Percentiles rank a stretch among this genome's conserved stretches.
These are phyloP conservation scores for Drosophila saltans DNA, from an alignment of 1,140 invertebrate species.

Conservation along the genomic window DNA sequence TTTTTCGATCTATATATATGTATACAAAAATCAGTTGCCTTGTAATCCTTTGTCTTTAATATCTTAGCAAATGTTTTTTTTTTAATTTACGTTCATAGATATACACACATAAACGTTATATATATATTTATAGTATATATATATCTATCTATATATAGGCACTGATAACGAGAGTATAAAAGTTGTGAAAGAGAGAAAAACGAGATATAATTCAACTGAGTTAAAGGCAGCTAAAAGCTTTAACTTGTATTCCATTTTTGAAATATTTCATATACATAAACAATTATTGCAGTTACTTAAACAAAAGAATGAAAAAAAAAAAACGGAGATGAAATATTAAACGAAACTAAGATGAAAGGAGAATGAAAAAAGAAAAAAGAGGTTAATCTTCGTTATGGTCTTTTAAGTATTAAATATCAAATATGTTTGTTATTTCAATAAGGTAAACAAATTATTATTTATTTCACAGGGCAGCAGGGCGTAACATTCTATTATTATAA, in stretches of 20 bases:
- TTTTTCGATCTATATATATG: neutral
- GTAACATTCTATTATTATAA: slow-evolving; percentile 19
- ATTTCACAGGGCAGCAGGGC: slow-evolving; percentile 27
- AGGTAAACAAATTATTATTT: slow-evolving; percentile 77
- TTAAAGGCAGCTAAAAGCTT: slow-evolving; percentile 56
- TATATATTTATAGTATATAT: neutral
- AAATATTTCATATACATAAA: slow-evolving; percentile 38
- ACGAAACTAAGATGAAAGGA: neutral
- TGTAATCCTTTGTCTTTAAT: slow-evolving; percentile 6
- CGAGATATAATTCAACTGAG: slow-evolving; percentile 22
- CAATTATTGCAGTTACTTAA: slow-evolving; percentile 62
- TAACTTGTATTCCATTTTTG: slow-evolving; percentile 70
- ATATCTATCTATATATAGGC: neutral
- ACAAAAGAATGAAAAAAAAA: slow-evolving; percentile 22
- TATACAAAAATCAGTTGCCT: slow-evolving; percentile 7
- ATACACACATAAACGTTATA: slow-evolving; percentile 19
- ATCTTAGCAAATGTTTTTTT: slow-evolving; percentile 11
- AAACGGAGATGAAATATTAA: slow-evolving; percentile 1
- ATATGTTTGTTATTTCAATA: slow-evolving; percentile 68
- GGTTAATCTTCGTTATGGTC: slow-evolving; percentile 6
- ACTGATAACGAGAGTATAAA: neutral
- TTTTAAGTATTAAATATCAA: slow-evolving; percentile 78
- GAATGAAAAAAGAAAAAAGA: neutral
- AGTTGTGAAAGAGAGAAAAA: neutral
- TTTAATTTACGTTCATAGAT: slow-evolving; percentile 1